A percentile compares a stretch with the other conserved stretches of the same genome.
These are phyloP conservation scores for Poeciliopsis gracilis DNA, from an alignment of 2,797 vertebrate species.

Conservation along the genomic window DNA sequence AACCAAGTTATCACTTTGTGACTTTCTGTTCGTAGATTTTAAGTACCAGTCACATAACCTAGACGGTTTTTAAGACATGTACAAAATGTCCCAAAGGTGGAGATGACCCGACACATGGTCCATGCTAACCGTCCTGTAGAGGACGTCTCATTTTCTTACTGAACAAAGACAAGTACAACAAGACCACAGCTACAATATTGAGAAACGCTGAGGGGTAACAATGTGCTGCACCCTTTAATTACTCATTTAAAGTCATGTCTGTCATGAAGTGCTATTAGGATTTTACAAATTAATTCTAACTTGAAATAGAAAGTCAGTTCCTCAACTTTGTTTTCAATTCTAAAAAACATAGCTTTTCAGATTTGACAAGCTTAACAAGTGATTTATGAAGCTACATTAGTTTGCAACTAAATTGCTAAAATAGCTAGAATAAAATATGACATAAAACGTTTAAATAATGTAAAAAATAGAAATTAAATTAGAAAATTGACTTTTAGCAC, in stretches of 20 bases:
- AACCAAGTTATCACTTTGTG: neutral
- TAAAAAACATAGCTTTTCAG: too few relatives aligned
- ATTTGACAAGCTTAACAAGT: neutral
- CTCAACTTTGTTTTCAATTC: neutral
- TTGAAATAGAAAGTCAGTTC: neutral
- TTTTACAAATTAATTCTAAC: neutral
- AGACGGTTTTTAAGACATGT: neutral
- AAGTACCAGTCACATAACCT: neutral
- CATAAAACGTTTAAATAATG: neutral
- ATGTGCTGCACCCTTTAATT: neutral
- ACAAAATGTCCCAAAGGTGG: neutral
- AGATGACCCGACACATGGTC: neutral
- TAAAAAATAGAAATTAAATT: neutral
- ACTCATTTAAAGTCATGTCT: neutral
- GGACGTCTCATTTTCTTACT: neutral
- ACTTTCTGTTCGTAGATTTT: neutral
- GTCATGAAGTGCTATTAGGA: neutral
- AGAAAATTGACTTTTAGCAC: neutral
- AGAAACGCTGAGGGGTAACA: neutral
- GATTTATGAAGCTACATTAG: neutral
- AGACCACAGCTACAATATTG: neutral
- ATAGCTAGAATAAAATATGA: neutral
- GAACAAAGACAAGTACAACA: neutral
- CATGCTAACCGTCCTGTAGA: neutral
- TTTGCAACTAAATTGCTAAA: neutral